phyloP scores from a whole-genome alignment of 2,888 invertebrate genomes.

The Drosophila dives region DNA sequence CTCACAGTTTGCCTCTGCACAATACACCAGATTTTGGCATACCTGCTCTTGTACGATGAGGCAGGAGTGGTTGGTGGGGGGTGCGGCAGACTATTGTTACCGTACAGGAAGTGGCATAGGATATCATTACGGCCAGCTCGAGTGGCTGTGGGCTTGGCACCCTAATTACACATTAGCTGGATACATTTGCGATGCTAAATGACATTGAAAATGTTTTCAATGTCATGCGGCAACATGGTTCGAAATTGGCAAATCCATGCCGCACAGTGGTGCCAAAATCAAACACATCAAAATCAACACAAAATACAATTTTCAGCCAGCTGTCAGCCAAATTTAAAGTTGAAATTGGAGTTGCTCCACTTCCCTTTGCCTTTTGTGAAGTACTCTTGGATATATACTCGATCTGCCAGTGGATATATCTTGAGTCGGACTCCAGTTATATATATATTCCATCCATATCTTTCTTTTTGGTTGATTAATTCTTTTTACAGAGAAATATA shows the following conservation, averaged over 20 bases:
- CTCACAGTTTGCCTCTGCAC: neutral
- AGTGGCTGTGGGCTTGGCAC: slow-evolving; percentile 35
- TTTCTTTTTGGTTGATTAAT: neutral
- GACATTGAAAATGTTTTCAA: slow-evolving; percentile 45
- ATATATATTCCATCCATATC: neutral
- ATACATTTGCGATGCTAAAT: slow-evolving; percentile 43
- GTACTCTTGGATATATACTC: neutral
- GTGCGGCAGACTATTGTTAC: slow-evolving; percentile 24
- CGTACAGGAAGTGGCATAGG: slow-evolving; percentile 40
- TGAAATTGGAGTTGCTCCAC: neutral
- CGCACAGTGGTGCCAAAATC: slow-evolving; percentile 5
- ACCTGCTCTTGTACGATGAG: neutral
- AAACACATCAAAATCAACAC: neutral
- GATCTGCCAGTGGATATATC: neutral
- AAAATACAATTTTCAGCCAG: neutral
- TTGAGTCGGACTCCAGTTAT: neutral
- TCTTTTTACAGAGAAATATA: neutral
- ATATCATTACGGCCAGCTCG: slow-evolving; percentile 56
- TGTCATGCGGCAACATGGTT: slow-evolving; percentile 30
- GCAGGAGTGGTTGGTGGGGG: neutral
- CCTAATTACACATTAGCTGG: slow-evolving; percentile 65
- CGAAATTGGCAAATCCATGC: slow-evolving; percentile 11
- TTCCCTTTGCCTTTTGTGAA: no score
- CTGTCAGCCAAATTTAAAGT: neutral
- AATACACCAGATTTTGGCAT: slow-evolving; percentile 6